Evolutionary conservation across 2,113 vertebrate genomes (phyloP), one percentile per base, ranked within the genome.

Genomic region (Hipposideros armiger): DNA sequence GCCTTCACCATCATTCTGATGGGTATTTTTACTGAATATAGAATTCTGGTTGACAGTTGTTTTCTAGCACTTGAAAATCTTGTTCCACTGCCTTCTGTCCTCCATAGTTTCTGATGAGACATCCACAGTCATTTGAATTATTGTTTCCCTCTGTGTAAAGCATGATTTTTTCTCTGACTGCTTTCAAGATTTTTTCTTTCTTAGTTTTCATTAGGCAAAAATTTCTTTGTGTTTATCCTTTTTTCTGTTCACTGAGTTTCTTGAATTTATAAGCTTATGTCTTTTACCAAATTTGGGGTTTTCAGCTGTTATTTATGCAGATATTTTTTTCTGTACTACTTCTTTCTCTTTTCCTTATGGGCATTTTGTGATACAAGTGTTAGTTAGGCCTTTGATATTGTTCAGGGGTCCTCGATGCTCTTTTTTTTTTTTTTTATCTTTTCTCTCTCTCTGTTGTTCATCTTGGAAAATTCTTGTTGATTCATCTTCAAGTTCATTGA

Each of bases 161-260:
- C 11, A 67, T 85, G 20, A 28, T 81, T 93, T 82, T 87, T 82
- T 36, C 47, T 85, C 67, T 87, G 16, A 50, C 9, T 86, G 24
- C 50, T 81, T 85, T 85, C 45, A 52, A 52, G 62, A 87, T 13
- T 42, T 81, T 80, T 73, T 90, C 67, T 76, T 3, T 70, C 95
- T 74, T 56, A 74, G 52, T 72, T 94, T 89, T 80, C 7, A 69
- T 14, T 83, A 50, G 54, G 22, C 36, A 88, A 64, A 19, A 67
- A 58, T 85, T 89, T 90, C 82, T 90, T 92, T 82, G n/a, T 62
- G 36, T 86, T 95, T 87, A 69, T 91, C 26, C 26, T 93, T 30
- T 92, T 89, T 85, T 16, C 72, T 4, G 36, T 42, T 82, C 54
- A 45, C 26, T 77, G n/a, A 50, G 5, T 93, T 91, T 92, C n/a